A percentile compares a stretch with the other conserved stretches of the same genome.
phyloP scores from a whole-genome alignment of 2,113 vertebrate species.

The Phycodurus eques region DNA sequence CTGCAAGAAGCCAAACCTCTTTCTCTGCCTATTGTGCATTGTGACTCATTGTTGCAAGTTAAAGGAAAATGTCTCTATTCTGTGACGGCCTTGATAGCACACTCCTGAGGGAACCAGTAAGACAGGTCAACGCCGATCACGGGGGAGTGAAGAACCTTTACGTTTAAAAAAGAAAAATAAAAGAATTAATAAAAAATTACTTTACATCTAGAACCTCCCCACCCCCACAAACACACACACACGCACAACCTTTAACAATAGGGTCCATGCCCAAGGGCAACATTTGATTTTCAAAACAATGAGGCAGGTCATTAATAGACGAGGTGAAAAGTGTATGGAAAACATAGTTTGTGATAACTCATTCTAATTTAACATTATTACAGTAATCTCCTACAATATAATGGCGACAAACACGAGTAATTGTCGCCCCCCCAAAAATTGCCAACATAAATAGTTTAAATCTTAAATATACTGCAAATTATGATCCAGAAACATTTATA shows the following conservation, averaged over 20 bases:
- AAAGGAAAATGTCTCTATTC: slow-evolving; percentile 93
- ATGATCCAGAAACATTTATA: too few relatives aligned
- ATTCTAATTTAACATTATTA: too few relatives aligned
- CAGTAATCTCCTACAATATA: too few relatives aligned
- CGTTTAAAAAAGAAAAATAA: slow-evolving; percentile 11
- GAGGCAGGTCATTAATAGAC: too few relatives aligned
- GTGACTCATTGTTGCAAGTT: slow-evolving; percentile 79
- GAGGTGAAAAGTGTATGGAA: too few relatives aligned
- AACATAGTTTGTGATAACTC: too few relatives aligned
- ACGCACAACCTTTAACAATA: slow-evolving; percentile 19
- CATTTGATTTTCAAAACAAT: too few relatives aligned
- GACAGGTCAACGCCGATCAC: slow-evolving; percentile 50
- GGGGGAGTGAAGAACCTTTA: slow-evolving; percentile 51
- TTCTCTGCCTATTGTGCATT: slow-evolving; percentile 63
- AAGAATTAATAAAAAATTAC: slow-evolving; percentile 37
- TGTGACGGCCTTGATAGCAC: slow-evolving; percentile 78
- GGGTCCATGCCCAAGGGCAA: too few relatives aligned
- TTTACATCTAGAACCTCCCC: slow-evolving; percentile 43
- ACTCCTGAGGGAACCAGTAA: slow-evolving; percentile 78
- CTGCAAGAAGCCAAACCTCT: slow-evolving; percentile 70
- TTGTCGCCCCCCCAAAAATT: too few relatives aligned
- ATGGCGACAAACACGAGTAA: too few relatives aligned
- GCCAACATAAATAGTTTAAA: too few relatives aligned
- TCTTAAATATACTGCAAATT: too few relatives aligned
- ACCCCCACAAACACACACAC: not conserved